Base-by-base conservation (phyloP, 2,888 invertebrate species). In the Mylabris sibirica region DNA sequence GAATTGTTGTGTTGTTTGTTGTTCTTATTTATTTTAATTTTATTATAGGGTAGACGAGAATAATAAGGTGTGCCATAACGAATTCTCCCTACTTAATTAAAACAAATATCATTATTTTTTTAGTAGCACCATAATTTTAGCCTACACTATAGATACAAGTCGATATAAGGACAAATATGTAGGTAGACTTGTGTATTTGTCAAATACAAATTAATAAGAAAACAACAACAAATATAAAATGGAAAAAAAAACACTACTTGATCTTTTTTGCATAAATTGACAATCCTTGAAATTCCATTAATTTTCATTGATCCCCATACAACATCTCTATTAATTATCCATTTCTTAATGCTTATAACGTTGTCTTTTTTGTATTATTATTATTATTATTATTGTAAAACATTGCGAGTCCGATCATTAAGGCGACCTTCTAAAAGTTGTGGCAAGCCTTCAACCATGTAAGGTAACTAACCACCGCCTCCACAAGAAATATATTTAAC, bases 381-480 rank as follows among this genome's bases (percentile, higher is more conserved):
- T 44, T 44, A 44, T 44, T 44, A 44, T 26, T 26, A 57, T 57
- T 57, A 24, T 57, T 30, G 30, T 30, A 30, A 30, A 6, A 30
- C 8, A 30, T 30, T 6, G 30, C 30, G 30, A 5, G 24, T 14
- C 12, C 38, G 61, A 61, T 38, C 41, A 35, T 62, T 60, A 57
- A 17, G 26, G 49, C 67, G 73, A 74, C 75, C 74, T 74, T 74
- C 74, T 68, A 64, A 60, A 63, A 61, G 59, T 67, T 41, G 63
- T 68, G 77, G 78, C 82, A 83, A 83, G 82, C 83, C 83, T 81
- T 83, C 82, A 78, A 72, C 81, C 79, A 72, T 81, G 79, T 77
- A 81, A 76, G 82, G 83, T 74, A 78, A 77, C 78, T 75, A 80
- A 80, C 78, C 77, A 81, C 83, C 80, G 82, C 84, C 82, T 82